Conservation (phyloP, 2,797 vertebrate genomes). For the Paramormyrops hopkinsi region DNA sequence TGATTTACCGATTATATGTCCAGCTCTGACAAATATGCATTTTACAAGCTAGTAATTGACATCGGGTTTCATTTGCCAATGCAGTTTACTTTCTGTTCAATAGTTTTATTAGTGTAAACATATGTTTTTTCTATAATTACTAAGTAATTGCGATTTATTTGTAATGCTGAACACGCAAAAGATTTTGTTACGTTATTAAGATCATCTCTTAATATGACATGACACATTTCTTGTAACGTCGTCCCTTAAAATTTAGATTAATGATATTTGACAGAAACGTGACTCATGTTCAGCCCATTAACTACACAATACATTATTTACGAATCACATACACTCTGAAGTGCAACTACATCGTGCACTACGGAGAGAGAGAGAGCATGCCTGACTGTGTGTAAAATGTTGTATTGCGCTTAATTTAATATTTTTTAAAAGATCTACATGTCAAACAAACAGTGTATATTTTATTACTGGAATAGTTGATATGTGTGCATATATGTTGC, state of each 20-base stretch:
- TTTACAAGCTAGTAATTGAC: not conserved
- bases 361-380: not conserved
- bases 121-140: not conserved
- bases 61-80: not conserved
- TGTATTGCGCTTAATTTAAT: not conserved
- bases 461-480: not conserved
- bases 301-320: conserved; percentile 7
- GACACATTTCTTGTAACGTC: not conserved
- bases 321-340: not conserved
- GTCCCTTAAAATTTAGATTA: not conserved
- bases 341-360: not conserved
- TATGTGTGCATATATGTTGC: not conserved
- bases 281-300: not conserved
- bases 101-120: not conserved
- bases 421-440: not conserved
- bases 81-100: not conserved
- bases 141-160: not conserved
- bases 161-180: not conserved
- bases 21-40: not conserved
- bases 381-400: not conserved
- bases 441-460: not conserved
- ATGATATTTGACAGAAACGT: not conserved
- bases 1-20: not conserved
- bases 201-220: not conserved
- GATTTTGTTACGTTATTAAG: not conserved